A percentile compares a stretch with the other conserved stretches of the same genome.
These are phyloP conservation scores for Heterodera carotae DNA, from an alignment of 1,140 invertebrate species.

Conservation along the genomic window DNA sequence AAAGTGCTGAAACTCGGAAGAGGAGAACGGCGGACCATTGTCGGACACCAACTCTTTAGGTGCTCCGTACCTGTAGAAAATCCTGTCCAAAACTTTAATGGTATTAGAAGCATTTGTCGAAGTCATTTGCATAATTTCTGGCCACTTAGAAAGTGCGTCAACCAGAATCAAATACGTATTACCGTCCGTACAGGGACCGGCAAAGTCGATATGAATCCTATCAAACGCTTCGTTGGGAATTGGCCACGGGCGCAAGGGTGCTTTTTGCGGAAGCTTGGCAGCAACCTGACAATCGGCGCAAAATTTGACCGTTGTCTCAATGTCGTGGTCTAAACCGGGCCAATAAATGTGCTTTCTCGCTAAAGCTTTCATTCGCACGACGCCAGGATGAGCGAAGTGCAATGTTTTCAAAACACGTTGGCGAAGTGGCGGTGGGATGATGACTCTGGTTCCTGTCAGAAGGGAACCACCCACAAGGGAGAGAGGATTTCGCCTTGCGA, in stretches of 20 bases:
- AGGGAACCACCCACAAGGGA: not conserved
- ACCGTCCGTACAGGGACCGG: conserved; percentile 65
- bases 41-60: not conserved
- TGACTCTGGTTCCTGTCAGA: not conserved
- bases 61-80: not conserved
- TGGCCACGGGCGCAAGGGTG: conserved; percentile 2
- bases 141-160: conserved; percentile 14
- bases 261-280: conserved; percentile 16
- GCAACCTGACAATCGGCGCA: conserved; percentile 7
- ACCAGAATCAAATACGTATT: not conserved
- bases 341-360: conserved; percentile 14
- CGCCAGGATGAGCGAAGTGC: conserved; percentile 15
- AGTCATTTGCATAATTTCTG: not conserved
- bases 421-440: conserved; percentile 1
- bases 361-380: not conserved
- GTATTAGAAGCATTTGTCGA: not conserved
- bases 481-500: not conserved
- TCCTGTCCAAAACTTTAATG: not conserved
- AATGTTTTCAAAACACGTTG: not conserved
- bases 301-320: conserved; percentile 10
- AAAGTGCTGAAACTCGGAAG: not conserved
- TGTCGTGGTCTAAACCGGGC: conserved; percentile 9
- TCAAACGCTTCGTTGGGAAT: conserved; percentile 6
- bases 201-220: conserved; percentile 66
- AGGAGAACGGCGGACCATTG: conserved; percentile 19